Conservation (phyloP, 2,113 vertebrate species). For the Platanista minor region DNA sequence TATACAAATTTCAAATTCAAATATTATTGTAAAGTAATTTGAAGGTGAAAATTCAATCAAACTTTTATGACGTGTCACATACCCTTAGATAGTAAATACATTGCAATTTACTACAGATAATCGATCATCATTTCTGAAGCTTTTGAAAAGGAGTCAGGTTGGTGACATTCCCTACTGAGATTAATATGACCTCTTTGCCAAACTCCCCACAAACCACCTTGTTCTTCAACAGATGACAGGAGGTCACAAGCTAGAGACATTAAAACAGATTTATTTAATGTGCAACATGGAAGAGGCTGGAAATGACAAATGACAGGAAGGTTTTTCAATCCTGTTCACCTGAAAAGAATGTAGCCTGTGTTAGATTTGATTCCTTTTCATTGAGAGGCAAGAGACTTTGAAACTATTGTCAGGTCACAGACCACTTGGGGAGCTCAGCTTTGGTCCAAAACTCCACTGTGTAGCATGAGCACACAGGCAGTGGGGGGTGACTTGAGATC, state of each 20-base stretch:
- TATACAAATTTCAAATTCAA: neutral
- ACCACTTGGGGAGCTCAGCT: neutral
- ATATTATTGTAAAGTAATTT: neutral
- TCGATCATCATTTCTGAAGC: neutral
- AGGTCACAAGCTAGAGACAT: neutral
- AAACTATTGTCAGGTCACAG: neutral
- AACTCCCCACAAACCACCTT: neutral
- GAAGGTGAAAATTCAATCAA: neutral
- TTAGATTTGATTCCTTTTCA: neutral
- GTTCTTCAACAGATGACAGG: neutral
- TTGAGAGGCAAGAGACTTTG: neutral
- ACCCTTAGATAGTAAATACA: neutral
- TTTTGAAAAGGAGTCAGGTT: neutral
- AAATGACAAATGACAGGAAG: neutral
- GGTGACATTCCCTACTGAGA: neutral
- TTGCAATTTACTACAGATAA: neutral
- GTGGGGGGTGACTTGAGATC: neutral
- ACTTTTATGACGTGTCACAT: neutral
- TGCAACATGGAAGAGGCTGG: rapidly evolving
- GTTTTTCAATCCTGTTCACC: neutral
- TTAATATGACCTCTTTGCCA: neutral
- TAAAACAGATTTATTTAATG: neutral
- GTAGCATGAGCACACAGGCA: rapidly evolving
- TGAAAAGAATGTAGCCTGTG: neutral
- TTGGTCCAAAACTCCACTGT: neutral